Base-by-base conservation (phyloP, 2,113 vertebrate genomes). In the Cyprinodon tularosa region DNA sequence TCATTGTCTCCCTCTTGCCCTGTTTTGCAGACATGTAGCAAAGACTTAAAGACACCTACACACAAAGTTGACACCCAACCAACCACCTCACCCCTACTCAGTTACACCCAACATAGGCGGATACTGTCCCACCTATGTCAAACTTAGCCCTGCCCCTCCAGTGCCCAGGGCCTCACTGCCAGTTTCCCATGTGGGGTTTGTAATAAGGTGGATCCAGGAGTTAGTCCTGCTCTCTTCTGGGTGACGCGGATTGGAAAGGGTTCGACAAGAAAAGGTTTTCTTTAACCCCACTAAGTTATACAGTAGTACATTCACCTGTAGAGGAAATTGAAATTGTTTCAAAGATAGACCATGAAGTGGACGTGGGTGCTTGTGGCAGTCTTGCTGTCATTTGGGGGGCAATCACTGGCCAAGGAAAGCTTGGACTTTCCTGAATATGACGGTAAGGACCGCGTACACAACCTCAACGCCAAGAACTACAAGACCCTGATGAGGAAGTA, bases 401-500 rank as follows among this genome's bases (percentile, higher is more conserved):
- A 93, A 64, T 93, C 94, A 14, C 74, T 77, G 83, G 92, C 88
- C 13, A 92, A 96, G 53, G 94, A 96, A 0, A 94, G 93, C 80
- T 91, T 98, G 89, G 94, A 96, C 86, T 94, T 96, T 84, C 96
- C 96, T 0, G 92, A 95, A 74, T 96, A 96, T 1, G 96, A 98
- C 20, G 96, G 96, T 14, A 93, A 94, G 88, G 96, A 97, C 91
- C 96, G 96, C 0, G 96, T 97, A 76, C 85, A 95, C 53, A 91
- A 96, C 45, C 94, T 98, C 89, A 94, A 93, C 44, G 69, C 86
- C 67, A 96, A 96, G 90, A 98, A 97, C 94, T 97, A 94, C 93
- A 96, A 96, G 92, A 91, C 93, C 3, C 87, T 96, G 83, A 95
- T 97, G 94, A 97, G 95, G 94, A 96, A 96, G 93, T 96, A 95